Percentiles rank a stretch among this genome's conserved stretches.
Evolutionary conservation across 2,888 invertebrate genomes (phyloP).

Genomic region (Mythimna lalbum): DNA sequence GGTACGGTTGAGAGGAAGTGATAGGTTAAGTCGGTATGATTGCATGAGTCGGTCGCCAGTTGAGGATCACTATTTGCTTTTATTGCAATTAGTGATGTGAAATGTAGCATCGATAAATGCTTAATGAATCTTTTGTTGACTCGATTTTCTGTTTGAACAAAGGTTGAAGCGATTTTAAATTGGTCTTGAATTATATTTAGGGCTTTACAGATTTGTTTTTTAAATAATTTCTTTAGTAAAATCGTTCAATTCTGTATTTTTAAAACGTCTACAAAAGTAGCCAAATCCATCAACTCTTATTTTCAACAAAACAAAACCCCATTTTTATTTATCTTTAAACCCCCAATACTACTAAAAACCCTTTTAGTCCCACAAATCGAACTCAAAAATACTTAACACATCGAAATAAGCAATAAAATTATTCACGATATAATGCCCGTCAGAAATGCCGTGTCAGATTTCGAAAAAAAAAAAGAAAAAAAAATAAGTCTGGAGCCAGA

Average conservation of each 20-base stretch:
- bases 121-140: slow-evolving; percentile 35
- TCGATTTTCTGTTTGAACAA: slow-evolving; percentile 18
- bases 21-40: slow-evolving; percentile 26
- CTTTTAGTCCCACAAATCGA: slow-evolving; percentile 5
- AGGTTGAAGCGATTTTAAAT: slow-evolving; percentile 14
- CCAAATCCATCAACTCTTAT: not conserved
- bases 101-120: slow-evolving; percentile 49
- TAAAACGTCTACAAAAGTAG: not conserved
- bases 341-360: not conserved
- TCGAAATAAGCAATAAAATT: slow-evolving; percentile 52
- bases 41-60: slow-evolving; percentile 50
- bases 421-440: slow-evolving; percentile 46
- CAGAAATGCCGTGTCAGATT: slow-evolving; percentile 73
- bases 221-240: not conserved
- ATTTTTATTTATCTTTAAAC: too few species aligned
- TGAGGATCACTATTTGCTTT: slow-evolving; percentile 56
- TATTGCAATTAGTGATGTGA: slow-evolving; percentile 62
- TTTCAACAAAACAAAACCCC: not conserved
- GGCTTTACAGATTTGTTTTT: not conserved
- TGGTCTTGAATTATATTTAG: not conserved
- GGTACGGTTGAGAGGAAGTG: slow-evolving; percentile 31
- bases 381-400: slow-evolving; percentile 40
- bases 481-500: slow-evolving; percentile 69
- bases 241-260: not conserved
- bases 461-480: slow-evolving; percentile 72